A percentile compares a stretch with the other conserved stretches of the same genome.
Conservation (phyloP, 2,113 vertebrate species). For the Gracilinanus agilis region DNA sequence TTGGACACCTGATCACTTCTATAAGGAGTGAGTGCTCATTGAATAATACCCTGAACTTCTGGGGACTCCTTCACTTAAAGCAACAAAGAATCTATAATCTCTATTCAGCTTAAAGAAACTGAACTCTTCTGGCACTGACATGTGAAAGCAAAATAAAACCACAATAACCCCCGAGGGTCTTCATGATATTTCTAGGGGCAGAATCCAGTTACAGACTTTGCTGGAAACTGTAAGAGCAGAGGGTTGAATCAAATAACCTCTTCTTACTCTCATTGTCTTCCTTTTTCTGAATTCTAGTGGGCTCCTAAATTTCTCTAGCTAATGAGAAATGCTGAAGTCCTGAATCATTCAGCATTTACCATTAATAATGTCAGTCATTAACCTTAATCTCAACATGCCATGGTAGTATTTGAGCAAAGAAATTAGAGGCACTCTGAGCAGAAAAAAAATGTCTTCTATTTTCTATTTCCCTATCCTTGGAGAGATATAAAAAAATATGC, state of each 20-base stretch:
- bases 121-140: conserved; percentile 37
- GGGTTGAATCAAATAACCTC: neutral
- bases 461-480: no score
- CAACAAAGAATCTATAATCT: neutral
- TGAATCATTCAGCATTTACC: conserved; percentile 75
- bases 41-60: no score
- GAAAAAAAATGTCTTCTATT: conserved; percentile 19
- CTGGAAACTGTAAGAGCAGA: neutral
- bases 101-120: conserved; percentile 31
- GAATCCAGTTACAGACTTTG: neutral
- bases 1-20: no score
- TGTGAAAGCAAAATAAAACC: conserved; percentile 31
- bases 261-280: conserved; percentile 19
- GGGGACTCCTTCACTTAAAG: no score
- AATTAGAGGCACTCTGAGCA: conserved; percentile 70
- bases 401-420: conserved; percentile 62
- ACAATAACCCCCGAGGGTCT: neutral
- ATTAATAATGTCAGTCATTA: conserved; percentile 69
- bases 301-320: neutral
- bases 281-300: neutral
- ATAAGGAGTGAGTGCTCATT: no score
- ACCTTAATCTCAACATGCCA: conserved; percentile 70
- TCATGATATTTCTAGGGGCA: neutral
- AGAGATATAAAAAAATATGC: no score
- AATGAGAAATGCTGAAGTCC: conserved; percentile 53